Percentiles rank a stretch among this genome's conserved stretches.
phyloP scores from a whole-genome alignment of 2,797 vertebrate genomes.

The Hybognathus amarus region DNA sequence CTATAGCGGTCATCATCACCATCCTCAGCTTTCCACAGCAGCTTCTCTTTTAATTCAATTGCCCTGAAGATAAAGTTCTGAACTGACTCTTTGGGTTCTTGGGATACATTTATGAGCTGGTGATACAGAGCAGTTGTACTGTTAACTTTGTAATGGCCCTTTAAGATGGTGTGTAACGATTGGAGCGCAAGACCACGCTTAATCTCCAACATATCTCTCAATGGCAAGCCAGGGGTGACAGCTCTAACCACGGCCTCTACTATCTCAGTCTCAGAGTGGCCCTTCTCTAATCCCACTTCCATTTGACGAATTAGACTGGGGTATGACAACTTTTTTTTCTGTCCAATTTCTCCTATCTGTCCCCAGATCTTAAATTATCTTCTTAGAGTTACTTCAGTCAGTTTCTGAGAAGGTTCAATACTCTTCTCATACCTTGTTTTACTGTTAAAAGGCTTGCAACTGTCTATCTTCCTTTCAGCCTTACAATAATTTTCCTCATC shows the following conservation, averaged over 20 bases:
- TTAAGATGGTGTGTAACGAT: slow-evolving; percentile 14
- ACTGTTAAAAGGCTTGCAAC: no score
- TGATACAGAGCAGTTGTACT: no score
- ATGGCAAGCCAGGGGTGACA: slow-evolving; percentile 23
- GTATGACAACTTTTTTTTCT: slow-evolving; percentile 32
- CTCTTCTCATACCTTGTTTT: background rate
- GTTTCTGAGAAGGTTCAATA: background rate
- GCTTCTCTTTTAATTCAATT: slow-evolving; percentile 32
- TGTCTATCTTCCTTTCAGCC: no score
- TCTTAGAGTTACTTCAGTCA: background rate
- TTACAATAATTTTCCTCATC: background rate
- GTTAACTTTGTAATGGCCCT: slow-evolving; percentile 31
- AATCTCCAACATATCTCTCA: slow-evolving; percentile 41
- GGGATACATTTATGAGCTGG: slow-evolving; percentile 41
- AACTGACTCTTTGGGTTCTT: background rate
- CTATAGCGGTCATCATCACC: no score
- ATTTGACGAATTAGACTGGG: slow-evolving; percentile 22
- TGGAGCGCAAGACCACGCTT: slow-evolving; percentile 29
- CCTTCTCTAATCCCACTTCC: slow-evolving; percentile 6
- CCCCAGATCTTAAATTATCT: background rate
- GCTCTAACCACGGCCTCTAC: slow-evolving; percentile 16
- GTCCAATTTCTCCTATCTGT: slow-evolving; percentile 17
- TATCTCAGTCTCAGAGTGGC: slow-evolving; percentile 25
- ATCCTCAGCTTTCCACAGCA: slow-evolving; percentile 18
- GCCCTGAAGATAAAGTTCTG: slow-evolving; percentile 37